phyloP scores from a whole-genome alignment of 2,888 invertebrate species.

The Nymphalis urticae region DNA sequence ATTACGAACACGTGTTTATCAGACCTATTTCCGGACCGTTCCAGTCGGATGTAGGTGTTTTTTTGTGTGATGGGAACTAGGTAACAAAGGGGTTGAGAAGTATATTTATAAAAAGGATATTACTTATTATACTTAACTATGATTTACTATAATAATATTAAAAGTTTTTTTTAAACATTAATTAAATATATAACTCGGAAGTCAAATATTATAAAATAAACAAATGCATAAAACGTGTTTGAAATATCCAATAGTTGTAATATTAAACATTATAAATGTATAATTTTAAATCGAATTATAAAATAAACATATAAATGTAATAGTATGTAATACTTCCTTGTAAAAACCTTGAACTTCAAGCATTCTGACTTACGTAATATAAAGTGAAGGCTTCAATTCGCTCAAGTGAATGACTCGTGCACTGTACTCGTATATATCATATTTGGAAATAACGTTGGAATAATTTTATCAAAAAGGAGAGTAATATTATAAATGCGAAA shows the following conservation, averaged over 20 bases:
- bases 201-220: no score
- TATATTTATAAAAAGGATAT: background rate
- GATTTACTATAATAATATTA: background rate
- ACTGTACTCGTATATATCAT: background rate
- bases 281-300: background rate
- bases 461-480: no score
- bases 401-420: background rate
- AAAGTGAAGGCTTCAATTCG: slow-evolving; percentile 12
- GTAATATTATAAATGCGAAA: background rate
- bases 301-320: background rate
- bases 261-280: no score
- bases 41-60: slow-evolving; percentile 44
- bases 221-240: no score
- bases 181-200: no score
- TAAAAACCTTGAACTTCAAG: slow-evolving; percentile 1
- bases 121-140: background rate
- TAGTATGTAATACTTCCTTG: background rate
- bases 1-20: slow-evolving; percentile 49
- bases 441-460: no score
- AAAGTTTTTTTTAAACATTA: no score
- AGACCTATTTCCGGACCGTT: slow-evolving; percentile 56
- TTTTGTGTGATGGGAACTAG: slow-evolving; percentile 40
- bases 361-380: slow-evolving; percentile 17
- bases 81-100: slow-evolving; percentile 43
- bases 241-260: no score